Base-by-base conservation (phyloP, 37 sponge, comb jelly and placozoan genomes). In the Beroe ovata region DNA sequence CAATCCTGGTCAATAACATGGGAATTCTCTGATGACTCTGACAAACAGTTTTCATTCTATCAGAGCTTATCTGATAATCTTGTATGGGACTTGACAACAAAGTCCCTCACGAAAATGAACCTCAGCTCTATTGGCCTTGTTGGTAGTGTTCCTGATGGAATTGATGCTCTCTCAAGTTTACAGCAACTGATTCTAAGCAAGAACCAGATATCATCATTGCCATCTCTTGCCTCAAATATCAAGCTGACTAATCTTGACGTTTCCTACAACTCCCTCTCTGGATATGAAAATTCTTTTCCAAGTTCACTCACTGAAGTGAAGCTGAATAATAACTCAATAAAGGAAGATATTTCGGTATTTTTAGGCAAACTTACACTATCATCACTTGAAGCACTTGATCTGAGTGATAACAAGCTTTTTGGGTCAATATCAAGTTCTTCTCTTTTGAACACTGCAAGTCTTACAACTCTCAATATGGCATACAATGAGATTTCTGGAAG, bases 121-220 rank as follows among this genome's bases (percentile, higher is more conserved):
- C 84, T 77, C 11, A 77, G 54, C n/a, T 42, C 4, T 77, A 2
- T 36, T 6, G 84, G 54, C 8, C 28, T 77, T 22, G 54, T 25
- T 77, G 84, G 84, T 41, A 25, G 23, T 36, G 38, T 77, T 4
- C 84, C 84, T 8, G 47, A 40, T 22, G 84, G 84, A 1, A 36
- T 77, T 40, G 23, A 77, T 37, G 84, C 41, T 22, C 84, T 77
- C 21, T 28, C 47, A 1, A 23, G 33, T 4, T 11, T 77, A 0
- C 19, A 33, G 33, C 26, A 19, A 14, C 47, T 77, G 6, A 42
- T 77, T 4, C 28, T 77, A 40, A 39, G 26, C 8, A 35, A 77
- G 35, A 77, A 77, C n/a, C 16, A 42, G n/a, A 77, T 77, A 33
- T 18, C 19, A 8, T 21, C 26, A 42, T 77, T 77, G 26, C 38